Evolutionary conservation across 2,888 invertebrate genomes (phyloP).

Genomic region (Caenorhabditis angaria): DNA sequence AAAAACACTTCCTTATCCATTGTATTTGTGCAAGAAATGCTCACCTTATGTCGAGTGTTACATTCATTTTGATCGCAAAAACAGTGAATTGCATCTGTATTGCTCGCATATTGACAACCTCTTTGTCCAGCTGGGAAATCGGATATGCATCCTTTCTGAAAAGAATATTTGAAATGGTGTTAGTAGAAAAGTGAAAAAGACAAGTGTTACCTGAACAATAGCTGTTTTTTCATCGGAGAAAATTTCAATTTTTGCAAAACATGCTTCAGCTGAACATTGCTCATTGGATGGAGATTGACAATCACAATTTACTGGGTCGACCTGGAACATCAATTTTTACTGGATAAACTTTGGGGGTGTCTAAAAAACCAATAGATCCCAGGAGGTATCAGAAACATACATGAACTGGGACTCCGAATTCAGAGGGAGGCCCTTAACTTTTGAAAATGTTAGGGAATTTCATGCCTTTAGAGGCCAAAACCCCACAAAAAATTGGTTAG

Average conservation of each 20-base stretch:
- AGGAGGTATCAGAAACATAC: too few relatives aligned
- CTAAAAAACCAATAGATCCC: too few relatives aligned
- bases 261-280: slow-evolving; percentile 55
- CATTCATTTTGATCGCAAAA: slow-evolving; percentile 67
- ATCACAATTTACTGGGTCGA: slow-evolving; percentile 67
- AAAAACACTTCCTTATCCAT: slow-evolving; percentile 1
- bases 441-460: too few relatives aligned
- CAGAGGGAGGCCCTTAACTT: too few relatives aligned
- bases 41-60: slow-evolving; percentile 62
- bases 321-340: slow-evolving; percentile 18
- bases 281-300: slow-evolving; percentile 55
- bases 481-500: too few relatives aligned
- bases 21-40: neutral
- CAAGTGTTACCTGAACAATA: slow-evolving; percentile 64
- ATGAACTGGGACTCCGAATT: too few relatives aligned
- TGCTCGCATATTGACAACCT: slow-evolving; percentile 70
- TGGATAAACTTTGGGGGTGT: neutral
- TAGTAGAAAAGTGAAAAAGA: slow-evolving; percentile 18
- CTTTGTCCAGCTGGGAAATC: slow-evolving; percentile 61
- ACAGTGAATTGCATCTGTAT: slow-evolving; percentile 68
- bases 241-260: slow-evolving; percentile 61
- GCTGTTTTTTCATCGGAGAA: slow-evolving; percentile 66
- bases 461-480: too few relatives aligned
- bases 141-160: slow-evolving; percentile 70
- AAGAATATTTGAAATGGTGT: slow-evolving; percentile 13